A percentile compares a stretch with the other conserved stretches of the same genome.
These are phyloP conservation scores for Acleris sparsana DNA, from an alignment of 2,888 invertebrate genomes.

Conservation along the genomic window DNA sequence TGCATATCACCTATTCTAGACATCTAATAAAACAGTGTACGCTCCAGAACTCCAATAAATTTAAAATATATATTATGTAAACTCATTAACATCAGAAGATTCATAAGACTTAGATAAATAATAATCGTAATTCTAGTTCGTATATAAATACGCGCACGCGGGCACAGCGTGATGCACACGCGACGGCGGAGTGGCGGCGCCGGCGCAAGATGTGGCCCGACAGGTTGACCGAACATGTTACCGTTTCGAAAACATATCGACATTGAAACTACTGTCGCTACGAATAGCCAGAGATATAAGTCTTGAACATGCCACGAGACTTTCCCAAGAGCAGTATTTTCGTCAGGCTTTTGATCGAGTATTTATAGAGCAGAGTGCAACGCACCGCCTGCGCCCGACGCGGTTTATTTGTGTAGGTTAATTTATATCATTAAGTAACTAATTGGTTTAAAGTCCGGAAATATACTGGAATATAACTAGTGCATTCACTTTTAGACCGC, in stretches of 20 bases:
- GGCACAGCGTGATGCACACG: constrained; percentile 69
- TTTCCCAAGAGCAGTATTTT: constrained; percentile 45
- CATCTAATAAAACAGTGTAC: constrained; percentile 55
- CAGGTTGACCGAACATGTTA: constrained; percentile 40
- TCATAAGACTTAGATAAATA: constrained; percentile 36
- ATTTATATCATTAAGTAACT: constrained; percentile 32
- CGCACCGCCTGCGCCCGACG: constrained; percentile 45
- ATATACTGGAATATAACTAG: constrained; percentile 10
- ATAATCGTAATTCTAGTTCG: constrained; percentile 48
- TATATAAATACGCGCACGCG: constrained; percentile 68
- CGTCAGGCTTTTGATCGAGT: constrained; percentile 44
- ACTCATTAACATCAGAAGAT: constrained; percentile 54
- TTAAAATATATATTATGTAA: constrained; percentile 53
- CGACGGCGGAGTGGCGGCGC: constrained; percentile 59
- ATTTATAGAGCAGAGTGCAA: constrained; percentile 57
- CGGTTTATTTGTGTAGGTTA: constrained; percentile 30
- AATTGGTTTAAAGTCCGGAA: constrained; percentile 28
- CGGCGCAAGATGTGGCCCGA: constrained; percentile 45
- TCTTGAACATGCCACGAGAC: constrained; percentile 29
- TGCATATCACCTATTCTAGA: constrained; percentile 62
- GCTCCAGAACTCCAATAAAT: constrained; percentile 52
- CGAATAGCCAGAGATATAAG: constrained; percentile 10
- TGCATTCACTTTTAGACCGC: constrained; percentile 23
- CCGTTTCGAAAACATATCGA: constrained; percentile 28
- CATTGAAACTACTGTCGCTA: constrained; percentile 25